Base-by-base conservation (phyloP, 2,797 vertebrate species). In the Varecia variegata region DNA sequence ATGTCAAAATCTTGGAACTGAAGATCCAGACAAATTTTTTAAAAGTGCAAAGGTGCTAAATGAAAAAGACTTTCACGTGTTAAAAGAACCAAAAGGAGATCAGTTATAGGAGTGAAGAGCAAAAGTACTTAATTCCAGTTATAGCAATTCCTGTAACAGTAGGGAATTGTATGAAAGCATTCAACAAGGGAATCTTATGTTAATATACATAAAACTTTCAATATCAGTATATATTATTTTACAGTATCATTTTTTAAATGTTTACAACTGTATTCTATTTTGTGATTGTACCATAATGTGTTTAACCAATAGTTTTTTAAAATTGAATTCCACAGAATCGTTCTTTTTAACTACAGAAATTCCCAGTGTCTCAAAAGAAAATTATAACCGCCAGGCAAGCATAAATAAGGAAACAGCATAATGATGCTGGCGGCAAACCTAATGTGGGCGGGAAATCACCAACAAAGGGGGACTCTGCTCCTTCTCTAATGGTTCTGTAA, bases 361-460 rank as follows among this genome's bases (percentile, higher is more conserved):
- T 92, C 23, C 56, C 32, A 88, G 35, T 60, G 45, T 90, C 77
- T 96, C n/a, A 80, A 85, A 93, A 87, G 84, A 74, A 84, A 95
- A 83, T 82, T 67, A 76, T 50, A 87, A 80, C 11, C 40, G 67
- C 18, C n/a, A 87, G 85, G 30, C 70, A 90, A 83, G 40, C 45
- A 25, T n/a, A 43, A 65, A 52, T 52, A 94, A 86, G 62, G 68
- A 94, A 95, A 32, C 38, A 84, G 58, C 25, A 45, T 58, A 70
- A 52, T 82, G 81, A 71, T 30, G 20, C 15, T 67, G 30, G 77
- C 47, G 76, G 67, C 32, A 62, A 74, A 47, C 68, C 30, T 25
- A 35, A 3, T 6, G 38, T 71, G 86, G 86, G 30, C 40, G 58
- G 82, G 77, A 79, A 86, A 52, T 80, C 65, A 47, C 7, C 70